Evolutionary conservation across 2,888 invertebrate genomes (phyloP).

Genomic region (Aspidiotus destructor): DNA sequence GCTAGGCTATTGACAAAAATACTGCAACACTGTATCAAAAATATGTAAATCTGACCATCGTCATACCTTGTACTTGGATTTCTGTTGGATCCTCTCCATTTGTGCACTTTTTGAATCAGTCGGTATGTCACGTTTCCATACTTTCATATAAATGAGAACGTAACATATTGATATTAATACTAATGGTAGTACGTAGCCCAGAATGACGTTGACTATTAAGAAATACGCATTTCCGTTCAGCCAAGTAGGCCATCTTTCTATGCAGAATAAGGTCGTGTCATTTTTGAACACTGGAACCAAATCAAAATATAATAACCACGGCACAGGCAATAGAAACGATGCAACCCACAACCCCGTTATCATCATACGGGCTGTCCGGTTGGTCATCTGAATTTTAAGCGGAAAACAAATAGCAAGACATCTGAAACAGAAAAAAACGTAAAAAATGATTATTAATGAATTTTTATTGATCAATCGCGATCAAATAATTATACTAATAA

Average conservation of each 20-base stretch:
- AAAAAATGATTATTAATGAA: too few relatives aligned
- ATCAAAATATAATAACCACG: constrained; percentile 86
- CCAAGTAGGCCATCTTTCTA: constrained; percentile 67
- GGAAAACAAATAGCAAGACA: constrained; percentile 95
- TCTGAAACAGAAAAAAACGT: constrained; percentile 48
- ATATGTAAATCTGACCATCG: too few relatives aligned
- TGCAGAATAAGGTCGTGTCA: constrained; percentile 54
- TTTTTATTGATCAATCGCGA: too few relatives aligned
- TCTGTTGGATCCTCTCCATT: constrained; percentile 85
- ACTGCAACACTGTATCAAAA: too few relatives aligned
- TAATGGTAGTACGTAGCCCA: constrained; percentile 86
- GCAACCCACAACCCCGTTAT: constrained; percentile 84
- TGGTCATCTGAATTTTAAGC: constrained; percentile 80
- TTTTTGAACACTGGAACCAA: constrained; percentile 62
- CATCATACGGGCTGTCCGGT: constrained; percentile 73
- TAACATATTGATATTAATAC: constrained; percentile 84
- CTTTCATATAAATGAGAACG: constrained; percentile 82
- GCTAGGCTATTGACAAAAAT: too few relatives aligned
- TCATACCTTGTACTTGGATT: constrained; percentile 66
- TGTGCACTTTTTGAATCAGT: constrained; percentile 83
- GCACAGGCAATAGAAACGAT: constrained; percentile 72
- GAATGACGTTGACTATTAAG: constrained; percentile 74
- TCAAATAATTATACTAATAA: too few relatives aligned
- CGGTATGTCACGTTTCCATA: constrained; percentile 78
- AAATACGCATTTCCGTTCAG: constrained; percentile 76